phyloP scores from a whole-genome alignment of 2,797 vertebrate genomes.

The Gallinago stenura region DNA sequence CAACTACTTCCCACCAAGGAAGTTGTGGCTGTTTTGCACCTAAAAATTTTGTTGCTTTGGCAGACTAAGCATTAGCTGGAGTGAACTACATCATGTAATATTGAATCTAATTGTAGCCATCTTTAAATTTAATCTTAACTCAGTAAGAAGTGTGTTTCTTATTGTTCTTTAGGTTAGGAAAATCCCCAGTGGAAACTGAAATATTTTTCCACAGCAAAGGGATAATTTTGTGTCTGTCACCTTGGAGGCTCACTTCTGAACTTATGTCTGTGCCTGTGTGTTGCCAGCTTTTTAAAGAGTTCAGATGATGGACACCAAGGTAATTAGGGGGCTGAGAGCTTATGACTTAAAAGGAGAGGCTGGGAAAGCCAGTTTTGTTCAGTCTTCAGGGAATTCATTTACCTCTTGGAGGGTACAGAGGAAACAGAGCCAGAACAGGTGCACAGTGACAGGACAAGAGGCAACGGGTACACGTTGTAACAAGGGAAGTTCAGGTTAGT shows the following conservation, averaged over 20 bases:
- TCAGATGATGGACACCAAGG: neutral
- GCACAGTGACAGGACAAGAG: neutral
- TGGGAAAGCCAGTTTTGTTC: neutral
- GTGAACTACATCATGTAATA: neutral
- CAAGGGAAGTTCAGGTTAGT: neutral
- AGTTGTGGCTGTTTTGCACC: neutral
- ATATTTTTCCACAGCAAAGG: neutral
- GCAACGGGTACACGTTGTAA: rapidly evolving
- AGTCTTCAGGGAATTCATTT: neutral
- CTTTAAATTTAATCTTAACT: neutral
- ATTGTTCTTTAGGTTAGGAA: neutral
- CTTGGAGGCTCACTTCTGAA: neutral
- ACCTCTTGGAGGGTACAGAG: rapidly evolving
- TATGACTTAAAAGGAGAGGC: neutral
- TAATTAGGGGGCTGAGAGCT: neutral
- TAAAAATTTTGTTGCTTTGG: neutral
- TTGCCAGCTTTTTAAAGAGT: neutral
- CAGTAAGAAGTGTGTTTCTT: neutral
- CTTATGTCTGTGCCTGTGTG: neutral
- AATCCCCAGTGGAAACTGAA: neutral
- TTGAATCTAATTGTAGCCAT: neutral
- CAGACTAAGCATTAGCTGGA: neutral
- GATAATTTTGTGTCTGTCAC: neutral
- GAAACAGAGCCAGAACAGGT: neutral
- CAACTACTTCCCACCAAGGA: neutral